Conservation (phyloP, 2,113 vertebrate species). For the Sander lucioperca region DNA sequence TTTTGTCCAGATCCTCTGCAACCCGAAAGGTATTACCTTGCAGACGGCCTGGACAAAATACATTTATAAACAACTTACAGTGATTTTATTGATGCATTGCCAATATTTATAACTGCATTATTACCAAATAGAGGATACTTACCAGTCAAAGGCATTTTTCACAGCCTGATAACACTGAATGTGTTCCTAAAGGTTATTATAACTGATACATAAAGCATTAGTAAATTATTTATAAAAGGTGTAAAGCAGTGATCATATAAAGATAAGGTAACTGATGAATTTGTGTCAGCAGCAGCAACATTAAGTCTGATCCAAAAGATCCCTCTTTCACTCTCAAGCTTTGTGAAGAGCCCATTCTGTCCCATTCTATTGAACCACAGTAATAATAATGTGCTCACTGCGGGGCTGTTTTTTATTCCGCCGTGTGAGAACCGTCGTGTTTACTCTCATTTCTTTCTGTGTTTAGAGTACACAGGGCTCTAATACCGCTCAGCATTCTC, state of each 20-base stretch:
- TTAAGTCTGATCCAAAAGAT: conserved; percentile 1
- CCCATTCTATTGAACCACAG: background rate
- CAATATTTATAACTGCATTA: background rate
- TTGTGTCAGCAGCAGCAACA: background rate
- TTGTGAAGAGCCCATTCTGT: conserved; percentile 9
- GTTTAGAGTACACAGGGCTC: conserved; percentile 23
- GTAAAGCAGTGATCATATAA: background rate
- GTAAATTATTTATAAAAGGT: background rate
- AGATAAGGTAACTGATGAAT: background rate
- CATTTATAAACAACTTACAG: background rate
- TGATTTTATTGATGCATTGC: too few relatives aligned
- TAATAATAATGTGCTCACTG: conserved; percentile 18
- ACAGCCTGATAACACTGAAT: background rate
- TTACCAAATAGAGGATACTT: background rate
- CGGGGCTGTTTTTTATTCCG: conserved; percentile 13
- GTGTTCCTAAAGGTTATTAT: background rate
- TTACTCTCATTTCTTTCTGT: conserved; percentile 38
- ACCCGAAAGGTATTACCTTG: too few relatives aligned
- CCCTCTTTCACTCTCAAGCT: background rate
- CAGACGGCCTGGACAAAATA: background rate
- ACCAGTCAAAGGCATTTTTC: background rate
- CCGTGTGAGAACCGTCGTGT: conserved; percentile 42
- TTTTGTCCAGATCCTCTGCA: background rate
- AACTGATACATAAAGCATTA: background rate
- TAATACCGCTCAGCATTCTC: conserved; percentile 41